These are phyloP conservation scores for Lamprologus callipterus DNA, from an alignment of 2,113 vertebrate genomes.

Conservation along the genomic window DNA sequence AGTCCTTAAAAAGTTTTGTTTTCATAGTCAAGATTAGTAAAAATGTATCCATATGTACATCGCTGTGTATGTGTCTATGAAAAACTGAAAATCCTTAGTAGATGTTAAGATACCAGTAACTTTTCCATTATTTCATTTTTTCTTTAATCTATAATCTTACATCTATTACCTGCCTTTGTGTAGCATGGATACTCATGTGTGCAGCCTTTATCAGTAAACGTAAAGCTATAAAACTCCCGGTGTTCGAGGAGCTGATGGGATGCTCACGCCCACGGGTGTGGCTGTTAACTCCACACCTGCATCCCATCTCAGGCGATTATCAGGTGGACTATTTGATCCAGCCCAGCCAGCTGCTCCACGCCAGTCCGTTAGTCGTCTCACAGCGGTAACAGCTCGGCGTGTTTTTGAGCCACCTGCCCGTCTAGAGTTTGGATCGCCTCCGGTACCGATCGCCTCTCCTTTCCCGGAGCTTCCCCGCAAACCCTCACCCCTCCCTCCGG, in stretches of 20 bases:
- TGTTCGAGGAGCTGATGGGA: no score
- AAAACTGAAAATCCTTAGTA: neutral
- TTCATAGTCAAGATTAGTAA: neutral
- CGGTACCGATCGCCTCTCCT: no score
- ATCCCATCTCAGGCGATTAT: no score
- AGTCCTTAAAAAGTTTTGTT: neutral
- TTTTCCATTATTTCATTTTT: neutral
- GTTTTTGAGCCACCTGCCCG: no score
- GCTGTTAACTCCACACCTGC: no score
- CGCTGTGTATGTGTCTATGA: fast-evolving
- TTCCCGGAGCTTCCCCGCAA: fast-evolving
- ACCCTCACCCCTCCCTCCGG: no score
- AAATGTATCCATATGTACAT: neutral
- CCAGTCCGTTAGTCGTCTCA: no score
- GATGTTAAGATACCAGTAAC: neutral
- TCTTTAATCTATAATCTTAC: neutral
- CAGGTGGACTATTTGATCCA: no score
- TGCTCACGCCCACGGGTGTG: no score
- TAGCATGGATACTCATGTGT: neutral
- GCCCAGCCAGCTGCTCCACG: no score
- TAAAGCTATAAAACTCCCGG: neutral
- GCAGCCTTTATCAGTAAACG: neutral
- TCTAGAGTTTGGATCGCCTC: no score
- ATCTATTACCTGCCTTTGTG: neutral
- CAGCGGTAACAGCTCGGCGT: no score